Evolutionary conservation across 2,888 invertebrate genomes (phyloP), one percentile per base, ranked within the genome.

Genomic region (Eristalis arbustorum): DNA sequence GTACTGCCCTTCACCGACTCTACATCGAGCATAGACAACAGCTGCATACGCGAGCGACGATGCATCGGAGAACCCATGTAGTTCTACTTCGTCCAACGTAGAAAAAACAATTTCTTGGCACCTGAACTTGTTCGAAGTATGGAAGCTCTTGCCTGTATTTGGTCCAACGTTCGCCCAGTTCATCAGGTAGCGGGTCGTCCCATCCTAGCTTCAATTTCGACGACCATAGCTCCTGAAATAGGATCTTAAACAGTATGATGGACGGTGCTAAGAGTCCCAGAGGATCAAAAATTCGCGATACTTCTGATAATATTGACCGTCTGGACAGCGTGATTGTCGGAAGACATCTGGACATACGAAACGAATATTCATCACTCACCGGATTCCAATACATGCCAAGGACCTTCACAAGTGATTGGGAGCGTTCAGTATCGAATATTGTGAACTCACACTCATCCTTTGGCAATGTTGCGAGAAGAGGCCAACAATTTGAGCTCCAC

Each of bases 201-300:
- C 79, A 87, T 11, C 22, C 11, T 1, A 88, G 6, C 2, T 81
- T 84, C 2, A 71, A 64, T 10, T 67, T 18, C 18, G 56, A 56
- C 11, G 83, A 69, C 84, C 88, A 88, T 8, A 84, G 56, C 14
- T 88, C 71, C 59, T 88, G 81, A 40, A 87, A 88, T 11, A 85
- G n/a, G 5, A 85, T 75, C 69, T 84, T 87, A 18, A 89, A 71
- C n/a, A 81, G 64, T 0, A 88, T 14, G 14, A 78, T 61, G 0
- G 83, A 79, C 18, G 88, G 88, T 2, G 87, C 72, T 1, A 88
- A 66, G 0, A 88, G 40, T 5, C 88, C 88, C 14, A 88, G 63
- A 0, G 76, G 80, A n/a, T 88, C 84, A 37, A 49, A 49, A 8
- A 49, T 18, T n/a, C 42, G 49, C n/a, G 0, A 49, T 6, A 49